phyloP scores from a whole-genome alignment of 2,113 vertebrate genomes.

The Thamnaconus septentrionalis region DNA sequence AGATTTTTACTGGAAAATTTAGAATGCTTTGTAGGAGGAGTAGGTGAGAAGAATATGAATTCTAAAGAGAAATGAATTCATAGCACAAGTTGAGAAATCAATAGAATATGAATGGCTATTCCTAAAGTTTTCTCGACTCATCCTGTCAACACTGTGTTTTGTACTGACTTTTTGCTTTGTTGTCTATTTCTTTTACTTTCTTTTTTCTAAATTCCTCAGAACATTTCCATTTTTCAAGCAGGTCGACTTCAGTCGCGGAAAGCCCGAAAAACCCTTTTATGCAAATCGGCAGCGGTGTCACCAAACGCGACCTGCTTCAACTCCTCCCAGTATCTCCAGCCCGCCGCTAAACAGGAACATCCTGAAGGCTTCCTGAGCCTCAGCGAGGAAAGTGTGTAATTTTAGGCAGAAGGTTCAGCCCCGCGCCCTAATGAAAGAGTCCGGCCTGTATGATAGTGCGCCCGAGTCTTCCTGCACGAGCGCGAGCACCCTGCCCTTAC shows the following conservation, averaged over 20 bases:
- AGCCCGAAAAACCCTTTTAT: conserved; percentile 4
- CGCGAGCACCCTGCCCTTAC: not conserved
- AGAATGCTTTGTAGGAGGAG: too few relatives aligned
- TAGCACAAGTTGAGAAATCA: not conserved
- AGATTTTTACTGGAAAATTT: too few relatives aligned
- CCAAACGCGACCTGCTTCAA: not conserved
- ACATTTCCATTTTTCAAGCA: not conserved
- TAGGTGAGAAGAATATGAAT: too few relatives aligned
- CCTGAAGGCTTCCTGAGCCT: conserved; percentile 4
- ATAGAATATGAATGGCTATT: not conserved
- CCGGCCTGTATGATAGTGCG: conserved; percentile 4
- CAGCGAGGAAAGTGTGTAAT: conserved; percentile 25
- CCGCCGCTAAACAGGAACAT: not conserved
- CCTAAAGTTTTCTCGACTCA: not conserved
- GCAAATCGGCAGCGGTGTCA: not conserved
- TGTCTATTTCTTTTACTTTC: too few relatives aligned
- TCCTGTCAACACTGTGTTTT: not conserved
- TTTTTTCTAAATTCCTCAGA: too few relatives aligned
- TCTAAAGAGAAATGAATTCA: too few relatives aligned
- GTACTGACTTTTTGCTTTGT: not conserved
- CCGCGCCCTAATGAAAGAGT: conserved; percentile 36
- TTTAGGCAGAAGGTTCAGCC: not conserved
- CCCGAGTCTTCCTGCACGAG: not conserved
- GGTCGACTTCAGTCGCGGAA: conserved; percentile 5
- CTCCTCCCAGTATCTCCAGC: not conserved